A percentile compares a stretch with the other conserved stretches of the same genome.
Evolutionary conservation across 2,797 vertebrate species (phyloP).

Genomic region (Pteropus rufus): DNA sequence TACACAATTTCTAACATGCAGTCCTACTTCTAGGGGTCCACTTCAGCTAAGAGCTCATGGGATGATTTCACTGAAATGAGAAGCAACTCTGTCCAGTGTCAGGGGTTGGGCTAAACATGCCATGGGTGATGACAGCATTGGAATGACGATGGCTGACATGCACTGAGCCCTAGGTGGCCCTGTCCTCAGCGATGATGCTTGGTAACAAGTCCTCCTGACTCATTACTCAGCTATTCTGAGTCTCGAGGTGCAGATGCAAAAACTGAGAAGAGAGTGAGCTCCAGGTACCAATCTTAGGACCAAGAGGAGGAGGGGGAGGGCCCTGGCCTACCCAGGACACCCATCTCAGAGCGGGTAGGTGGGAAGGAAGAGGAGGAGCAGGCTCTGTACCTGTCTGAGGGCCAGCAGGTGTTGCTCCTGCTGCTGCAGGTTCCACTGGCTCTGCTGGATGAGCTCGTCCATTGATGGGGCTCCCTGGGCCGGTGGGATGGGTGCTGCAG

Average conservation of each 20-base stretch:
- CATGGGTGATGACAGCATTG: neutral
- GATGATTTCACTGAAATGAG: neutral
- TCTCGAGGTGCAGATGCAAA: fast-evolving
- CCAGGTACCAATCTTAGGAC: neutral
- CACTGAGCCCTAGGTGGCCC: neutral
- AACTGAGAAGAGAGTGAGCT: neutral
- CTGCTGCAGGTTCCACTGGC: constrained; percentile 97
- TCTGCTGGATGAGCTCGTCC: constrained; percentile 97
- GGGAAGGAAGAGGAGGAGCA: neutral
- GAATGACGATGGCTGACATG: too few species aligned
- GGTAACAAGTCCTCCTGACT: neutral
- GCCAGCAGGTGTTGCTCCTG: constrained; percentile 96
- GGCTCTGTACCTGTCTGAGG: constrained; percentile 90
- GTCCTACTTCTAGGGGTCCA: neutral
- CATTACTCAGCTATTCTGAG: too few species aligned
- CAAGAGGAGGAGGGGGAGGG: neutral
- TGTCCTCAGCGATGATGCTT: neutral
- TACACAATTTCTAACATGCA: neutral
- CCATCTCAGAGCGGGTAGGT: neutral
- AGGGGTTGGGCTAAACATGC: neutral
- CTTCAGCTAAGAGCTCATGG: neutral
- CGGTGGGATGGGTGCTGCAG: constrained; percentile 75
- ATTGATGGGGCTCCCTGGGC: constrained; percentile 84
- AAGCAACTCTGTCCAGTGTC: neutral
- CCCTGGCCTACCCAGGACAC: neutral